Conservation (phyloP, 2,113 vertebrate species). For the Polypterus bichir region DNA sequence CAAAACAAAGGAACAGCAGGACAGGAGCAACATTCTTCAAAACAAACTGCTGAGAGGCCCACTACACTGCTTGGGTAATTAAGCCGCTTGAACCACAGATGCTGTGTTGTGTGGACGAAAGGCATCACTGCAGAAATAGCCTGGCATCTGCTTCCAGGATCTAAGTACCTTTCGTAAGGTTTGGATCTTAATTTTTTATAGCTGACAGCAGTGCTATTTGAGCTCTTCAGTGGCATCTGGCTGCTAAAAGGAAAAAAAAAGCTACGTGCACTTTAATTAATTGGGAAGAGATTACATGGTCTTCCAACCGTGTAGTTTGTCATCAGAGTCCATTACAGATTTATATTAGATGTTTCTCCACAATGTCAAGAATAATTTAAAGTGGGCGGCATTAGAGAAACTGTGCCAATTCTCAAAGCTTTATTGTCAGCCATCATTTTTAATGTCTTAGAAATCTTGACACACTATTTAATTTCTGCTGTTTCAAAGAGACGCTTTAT, state of each 20-base stretch:
- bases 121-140: slow-evolving; percentile 58
- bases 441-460: slow-evolving; percentile 34
- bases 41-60: slow-evolving; percentile 56
- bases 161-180: slow-evolving; percentile 80
- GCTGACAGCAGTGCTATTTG: slow-evolving; percentile 89
- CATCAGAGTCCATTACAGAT: slow-evolving; percentile 99
- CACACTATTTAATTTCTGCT: slow-evolving; percentile 5
- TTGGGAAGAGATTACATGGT: slow-evolving; percentile 99
- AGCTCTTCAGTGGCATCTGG: slow-evolving; percentile 93
- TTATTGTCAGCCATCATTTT: slow-evolving; percentile 50
- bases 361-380: slow-evolving; percentile 99
- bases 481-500: background rate
- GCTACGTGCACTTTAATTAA: slow-evolving; percentile 95
- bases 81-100: slow-evolving; percentile 69
- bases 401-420: slow-evolving; percentile 72
- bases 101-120: slow-evolving; percentile 64
- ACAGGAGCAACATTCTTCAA: slow-evolving; percentile 3
- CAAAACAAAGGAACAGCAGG: too few species aligned
- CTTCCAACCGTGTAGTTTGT: slow-evolving; percentile 99
- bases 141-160: slow-evolving; percentile 82
- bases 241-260: slow-evolving; percentile 36
- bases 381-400: slow-evolving; percentile 66
- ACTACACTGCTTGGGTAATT: slow-evolving; percentile 65
- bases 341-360: slow-evolving; percentile 99
- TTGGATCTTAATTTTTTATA: slow-evolving; percentile 94